Percentiles rank a stretch among this genome's conserved stretches.
phyloP scores from a whole-genome alignment of 2,797 vertebrate genomes.

The Serranus cabrilla region DNA sequence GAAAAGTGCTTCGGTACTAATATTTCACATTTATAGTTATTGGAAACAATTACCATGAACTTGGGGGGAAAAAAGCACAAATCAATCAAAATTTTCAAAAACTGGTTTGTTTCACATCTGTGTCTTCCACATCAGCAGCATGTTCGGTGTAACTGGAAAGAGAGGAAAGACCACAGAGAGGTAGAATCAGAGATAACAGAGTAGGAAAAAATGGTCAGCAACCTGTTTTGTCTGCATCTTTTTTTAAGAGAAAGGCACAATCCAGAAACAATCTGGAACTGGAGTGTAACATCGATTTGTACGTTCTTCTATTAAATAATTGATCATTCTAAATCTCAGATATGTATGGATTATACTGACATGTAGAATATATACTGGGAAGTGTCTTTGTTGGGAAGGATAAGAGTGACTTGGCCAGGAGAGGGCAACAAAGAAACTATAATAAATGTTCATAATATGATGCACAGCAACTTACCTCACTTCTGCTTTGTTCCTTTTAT shows the following conservation, averaged over 20 bases:
- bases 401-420: neutral
- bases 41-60: neutral
- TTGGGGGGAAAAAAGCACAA: neutral
- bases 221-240: neutral
- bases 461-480: constrained; percentile 44
- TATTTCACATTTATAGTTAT: neutral
- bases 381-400: neutral
- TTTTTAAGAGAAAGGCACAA: neutral
- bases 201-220: neutral
- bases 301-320: neutral
- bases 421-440: neutral
- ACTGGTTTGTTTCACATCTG: neutral
- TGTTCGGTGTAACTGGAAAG: neutral
- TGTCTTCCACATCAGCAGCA: neutral
- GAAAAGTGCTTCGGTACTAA: neutral
- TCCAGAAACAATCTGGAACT: neutral
- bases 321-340: neutral
- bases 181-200: neutral
- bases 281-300: neutral
- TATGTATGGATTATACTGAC: neutral
- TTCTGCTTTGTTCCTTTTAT: constrained; percentile 35
- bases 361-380: neutral
- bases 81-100: neutral
- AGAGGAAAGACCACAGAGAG: constrained; percentile 4
- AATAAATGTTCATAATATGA: neutral